Evolutionary conservation across 2,797 vertebrate species (phyloP), one percentile per base, ranked within the genome.

Genomic region (Sebastes glaucus): DNA sequence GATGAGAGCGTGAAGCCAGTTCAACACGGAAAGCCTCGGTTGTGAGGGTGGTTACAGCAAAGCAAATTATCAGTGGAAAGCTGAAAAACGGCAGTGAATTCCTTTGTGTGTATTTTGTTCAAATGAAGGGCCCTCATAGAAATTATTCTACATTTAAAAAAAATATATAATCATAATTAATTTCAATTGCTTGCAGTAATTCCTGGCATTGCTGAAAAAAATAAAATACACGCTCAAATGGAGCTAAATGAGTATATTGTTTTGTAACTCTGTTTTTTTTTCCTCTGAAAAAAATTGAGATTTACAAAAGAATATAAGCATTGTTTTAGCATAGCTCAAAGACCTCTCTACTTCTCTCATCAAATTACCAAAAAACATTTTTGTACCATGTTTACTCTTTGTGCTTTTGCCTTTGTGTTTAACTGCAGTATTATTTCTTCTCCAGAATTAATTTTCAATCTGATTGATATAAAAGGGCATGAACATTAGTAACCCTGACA

Each of bases 401-500:
- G 11, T 72, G 22, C 8, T 23, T 56, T 52, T 71, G 14, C 10
- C 53, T 78, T 61, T 75, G 13, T 85, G 13, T 85, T 9, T 52
- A 71, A 23, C n/a, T 78, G 42, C 53, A 62, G 4, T 64, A 53
- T 70, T 32, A 67, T 84, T 82, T 80, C 4, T 59, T 74, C 49
- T 74, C 27, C 25, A 61, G 23, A 71, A 77, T 68, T 63, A 1
- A 62, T 84, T 83, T 88, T 80, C 18, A 80, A 67, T 80, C 23
- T 94, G 92, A 93, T 86, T 91, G 91, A 94, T 94, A 87, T 80
- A 67, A 82, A 33, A 86, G 87, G 90, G 83, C 92, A 90, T 80
- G 86, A 27, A 84, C 87, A 89, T 94, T 94, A 95, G 94, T 88
- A 94, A 95, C 94, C 96, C 87, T 92, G 92, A 93, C 94, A 95